Evolutionary conservation across 2,888 invertebrate species (phyloP), one percentile per base, ranked within the genome.

Genomic region (Amblyjoppa proteus): DNA sequence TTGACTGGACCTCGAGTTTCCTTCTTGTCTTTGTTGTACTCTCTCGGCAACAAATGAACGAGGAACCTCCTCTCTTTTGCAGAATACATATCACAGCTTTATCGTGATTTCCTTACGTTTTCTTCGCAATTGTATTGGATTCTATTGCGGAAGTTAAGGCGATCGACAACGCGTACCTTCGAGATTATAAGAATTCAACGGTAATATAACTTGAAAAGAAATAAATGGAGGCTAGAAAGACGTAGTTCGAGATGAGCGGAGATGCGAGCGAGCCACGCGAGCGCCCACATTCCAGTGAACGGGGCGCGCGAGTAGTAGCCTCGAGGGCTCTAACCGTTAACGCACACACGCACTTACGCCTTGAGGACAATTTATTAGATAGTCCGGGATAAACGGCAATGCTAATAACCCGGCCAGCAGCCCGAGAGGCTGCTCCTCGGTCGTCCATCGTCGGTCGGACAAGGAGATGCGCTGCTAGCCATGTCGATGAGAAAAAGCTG

Each of bases 301-400:
- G 84, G 82, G 83, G 78, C 80, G 81, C 85, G 69, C 64, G 73
- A 68, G 75, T 56, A 69, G 68, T 25, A 78, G 79, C 85, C 87
- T 86, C 81, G 80, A 87, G 85, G 86, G 87, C 86, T 91, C 92
- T 93, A 93, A 93, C 90, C 89, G 92, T 91, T 90, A 92, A 90
- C 90, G 92, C 90, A 91, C 91, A 93, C 92, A 91, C 89, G 89
- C 90, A 87, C 89, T 89, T 87, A 87, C 89, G 88, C 90, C 88
- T 89, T 80, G 77, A 89, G 88, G 89, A 91, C 92, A 93, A 93
- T 93, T 93, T 93, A 93, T 93, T 93, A 93, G 92, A 93, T 91
- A 90, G 91, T 89, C 89, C 88, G 80, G 91, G 92, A 93, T 93
- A 93, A 93, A 90, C 90, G 90, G 89, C 91, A 91, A 91, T 89